phyloP scores from a whole-genome alignment of 2,797 vertebrate genomes.

The Crypturellus tataupa region DNA sequence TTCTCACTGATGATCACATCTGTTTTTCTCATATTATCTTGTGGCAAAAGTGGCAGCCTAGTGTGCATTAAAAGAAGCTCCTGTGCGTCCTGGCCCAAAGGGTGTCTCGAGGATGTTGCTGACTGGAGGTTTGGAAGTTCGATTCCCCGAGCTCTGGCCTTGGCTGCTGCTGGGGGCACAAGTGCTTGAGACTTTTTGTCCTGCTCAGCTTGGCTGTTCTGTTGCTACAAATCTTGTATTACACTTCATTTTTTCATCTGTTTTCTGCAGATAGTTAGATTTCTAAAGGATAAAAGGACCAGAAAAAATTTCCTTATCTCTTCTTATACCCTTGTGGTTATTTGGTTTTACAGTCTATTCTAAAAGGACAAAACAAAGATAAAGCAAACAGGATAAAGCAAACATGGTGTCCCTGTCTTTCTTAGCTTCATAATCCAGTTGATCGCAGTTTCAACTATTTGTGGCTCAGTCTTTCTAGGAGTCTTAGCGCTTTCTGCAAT shows the following conservation, averaged over 20 bases:
- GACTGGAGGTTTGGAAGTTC: background rate
- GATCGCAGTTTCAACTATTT: background rate
- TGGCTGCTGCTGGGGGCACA: background rate
- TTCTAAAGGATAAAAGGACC: background rate
- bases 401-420: background rate
- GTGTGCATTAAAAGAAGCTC: background rate
- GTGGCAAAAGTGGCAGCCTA: background rate
- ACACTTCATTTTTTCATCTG: constrained; percentile 1
- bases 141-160: accelerated
- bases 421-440: background rate
- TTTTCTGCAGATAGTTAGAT: background rate
- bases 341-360: background rate
- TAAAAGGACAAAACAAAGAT: background rate
- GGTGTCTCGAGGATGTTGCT: background rate
- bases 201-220: background rate
- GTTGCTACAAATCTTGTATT: background rate
- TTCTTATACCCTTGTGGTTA: background rate
- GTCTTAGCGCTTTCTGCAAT: background rate
- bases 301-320: background rate
- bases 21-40: background rate
- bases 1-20: background rate
- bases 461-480: background rate
- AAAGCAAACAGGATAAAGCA: background rate
- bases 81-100: background rate
- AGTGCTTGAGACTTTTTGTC: background rate